phyloP scores from a whole-genome alignment of 1,140 invertebrate species.

The Bombus fervidus region DNA sequence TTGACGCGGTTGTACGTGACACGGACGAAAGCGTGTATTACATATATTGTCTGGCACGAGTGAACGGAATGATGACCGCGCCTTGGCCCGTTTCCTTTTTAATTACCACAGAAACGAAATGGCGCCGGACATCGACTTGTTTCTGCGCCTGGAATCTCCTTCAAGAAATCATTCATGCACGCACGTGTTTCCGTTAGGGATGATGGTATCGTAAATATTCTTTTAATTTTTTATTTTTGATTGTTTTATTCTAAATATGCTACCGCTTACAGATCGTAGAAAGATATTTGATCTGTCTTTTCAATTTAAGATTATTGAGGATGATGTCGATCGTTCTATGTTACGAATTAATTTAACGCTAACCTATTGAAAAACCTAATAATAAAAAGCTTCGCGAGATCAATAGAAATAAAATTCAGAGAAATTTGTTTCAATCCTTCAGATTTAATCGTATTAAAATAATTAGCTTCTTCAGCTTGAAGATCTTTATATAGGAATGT shows the following conservation, averaged over 20 bases:
- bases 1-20: constrained; percentile 13
- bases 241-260: too few species aligned
- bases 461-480: not conserved
- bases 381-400: not conserved
- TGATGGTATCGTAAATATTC: not conserved
- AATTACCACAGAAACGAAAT: constrained; percentile 50
- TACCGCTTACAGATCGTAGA: too few species aligned
- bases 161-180: constrained; percentile 9
- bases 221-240: too few species aligned
- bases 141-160: not conserved
- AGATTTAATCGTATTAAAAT: not conserved
- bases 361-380: too few species aligned
- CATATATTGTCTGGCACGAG: constrained; percentile 29
- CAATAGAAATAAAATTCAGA: not conserved
- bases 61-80: constrained; percentile 41
- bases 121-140: not conserved
- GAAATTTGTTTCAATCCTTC: not conserved
- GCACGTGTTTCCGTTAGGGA: not conserved
- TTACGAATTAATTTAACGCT: too few species aligned
- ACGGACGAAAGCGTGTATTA: not conserved
- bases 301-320: too few species aligned
- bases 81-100: constrained; percentile 29
- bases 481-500: not conserved
- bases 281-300: too few species aligned
- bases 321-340: too few species aligned